Evolutionary conservation across 2,888 invertebrate genomes (phyloP).

Genomic region (Drosophila lutescens): DNA sequence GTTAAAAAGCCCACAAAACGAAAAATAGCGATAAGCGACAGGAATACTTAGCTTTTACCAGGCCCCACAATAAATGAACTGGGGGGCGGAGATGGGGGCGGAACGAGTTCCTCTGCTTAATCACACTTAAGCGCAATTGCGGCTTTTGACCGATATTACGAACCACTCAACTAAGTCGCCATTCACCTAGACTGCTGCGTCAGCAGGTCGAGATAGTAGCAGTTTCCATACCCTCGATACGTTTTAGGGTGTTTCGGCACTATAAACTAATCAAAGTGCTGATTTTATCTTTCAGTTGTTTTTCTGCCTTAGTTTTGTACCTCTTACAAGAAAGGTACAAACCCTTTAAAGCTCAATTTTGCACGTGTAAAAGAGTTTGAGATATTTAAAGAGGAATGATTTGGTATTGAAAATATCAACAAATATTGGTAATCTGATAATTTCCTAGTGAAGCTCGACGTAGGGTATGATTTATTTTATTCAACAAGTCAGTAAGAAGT

Average conservation of each 20-base stretch:
- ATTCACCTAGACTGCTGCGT: conserved; percentile 47
- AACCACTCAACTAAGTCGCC: conserved; percentile 51
- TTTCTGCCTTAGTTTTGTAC: too few relatives aligned
- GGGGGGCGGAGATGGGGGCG: background rate
- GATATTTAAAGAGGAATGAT: too few relatives aligned
- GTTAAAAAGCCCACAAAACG: conserved; percentile 53
- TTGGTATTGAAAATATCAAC: too few relatives aligned
- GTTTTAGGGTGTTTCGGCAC: background rate
- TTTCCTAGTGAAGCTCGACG: background rate
- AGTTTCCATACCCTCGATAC: conserved; percentile 37
- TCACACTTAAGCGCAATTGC: conserved; percentile 71
- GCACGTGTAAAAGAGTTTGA: too few relatives aligned
- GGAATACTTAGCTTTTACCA: conserved; percentile 42
- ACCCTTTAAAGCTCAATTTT: too few relatives aligned
- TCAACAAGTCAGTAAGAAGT: too few relatives aligned
- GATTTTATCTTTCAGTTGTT: background rate
- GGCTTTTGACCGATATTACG: conserved; percentile 76
- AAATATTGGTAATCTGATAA: too few relatives aligned
- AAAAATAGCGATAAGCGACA: conserved; percentile 55
- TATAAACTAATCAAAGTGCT: background rate
- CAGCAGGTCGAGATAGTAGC: conserved; percentile 43
- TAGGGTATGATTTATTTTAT: too few relatives aligned
- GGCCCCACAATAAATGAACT: conserved; percentile 33
- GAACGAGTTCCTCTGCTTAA: conserved; percentile 50
- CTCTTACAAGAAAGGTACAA: too few relatives aligned